These are phyloP conservation scores for Ips typographus DNA, from an alignment of 1,140 invertebrate species.

Conservation along the genomic window DNA sequence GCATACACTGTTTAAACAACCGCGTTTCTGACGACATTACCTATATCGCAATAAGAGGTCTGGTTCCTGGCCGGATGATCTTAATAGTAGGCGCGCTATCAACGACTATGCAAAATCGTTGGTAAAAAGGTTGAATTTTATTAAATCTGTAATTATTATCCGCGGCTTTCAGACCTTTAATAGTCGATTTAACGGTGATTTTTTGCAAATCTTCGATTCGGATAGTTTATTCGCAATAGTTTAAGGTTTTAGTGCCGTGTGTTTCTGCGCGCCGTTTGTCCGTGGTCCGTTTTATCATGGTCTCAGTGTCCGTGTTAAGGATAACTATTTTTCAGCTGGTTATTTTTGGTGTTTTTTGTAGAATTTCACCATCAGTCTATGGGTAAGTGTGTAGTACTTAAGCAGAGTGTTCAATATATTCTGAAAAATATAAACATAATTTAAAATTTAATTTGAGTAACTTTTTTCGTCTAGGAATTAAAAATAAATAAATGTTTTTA, in stretches of 20 bases:
- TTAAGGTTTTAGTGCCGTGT: too few species aligned
- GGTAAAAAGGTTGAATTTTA: neutral
- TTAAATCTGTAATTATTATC: neutral
- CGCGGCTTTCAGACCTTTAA: neutral
- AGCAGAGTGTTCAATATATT: too few species aligned
- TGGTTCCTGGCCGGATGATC: neutral
- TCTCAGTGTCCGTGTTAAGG: conserved; percentile 5
- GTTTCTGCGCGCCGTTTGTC: too few species aligned
- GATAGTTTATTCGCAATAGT: neutral
- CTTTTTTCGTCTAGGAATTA: too few species aligned
- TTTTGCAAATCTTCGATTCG: neutral
- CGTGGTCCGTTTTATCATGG: conserved; percentile 7
- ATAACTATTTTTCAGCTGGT: neutral
- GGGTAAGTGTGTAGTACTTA: neutral
- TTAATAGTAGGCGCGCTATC: conserved; percentile 10
- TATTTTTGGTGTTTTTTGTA: conserved; percentile 9
- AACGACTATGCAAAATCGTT: conserved; percentile 6
- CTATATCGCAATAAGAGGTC: conserved; percentile 6
- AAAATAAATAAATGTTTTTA: too few species aligned
- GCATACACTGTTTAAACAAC: conserved; percentile 10
- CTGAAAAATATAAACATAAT: too few species aligned
- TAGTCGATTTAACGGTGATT: conserved; percentile 7
- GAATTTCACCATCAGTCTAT: neutral
- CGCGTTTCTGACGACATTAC: neutral
- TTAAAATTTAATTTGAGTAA: too few species aligned